A percentile compares a stretch with the other conserved stretches of the same genome.
phyloP scores from a whole-genome alignment of 2,888 invertebrate species.

The Thumatha senex region DNA sequence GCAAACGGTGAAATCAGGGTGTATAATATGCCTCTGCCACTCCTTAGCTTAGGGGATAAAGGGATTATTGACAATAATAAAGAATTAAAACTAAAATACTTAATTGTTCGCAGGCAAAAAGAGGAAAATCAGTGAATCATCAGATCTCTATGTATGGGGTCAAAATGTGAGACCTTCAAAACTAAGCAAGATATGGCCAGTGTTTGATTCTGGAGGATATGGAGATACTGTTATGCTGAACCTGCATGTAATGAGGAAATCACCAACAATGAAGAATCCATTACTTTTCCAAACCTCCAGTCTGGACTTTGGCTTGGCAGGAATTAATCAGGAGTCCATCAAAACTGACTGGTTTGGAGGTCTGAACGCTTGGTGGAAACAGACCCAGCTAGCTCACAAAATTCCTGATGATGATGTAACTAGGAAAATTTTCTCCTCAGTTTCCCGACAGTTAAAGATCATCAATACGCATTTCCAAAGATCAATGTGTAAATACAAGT shows the following conservation, averaged over 20 bases:
- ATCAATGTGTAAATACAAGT: conserved; percentile 72
- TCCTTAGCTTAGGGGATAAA: too few relatives aligned
- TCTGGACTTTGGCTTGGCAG: conserved; percentile 34
- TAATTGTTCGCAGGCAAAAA: conserved; percentile 59
- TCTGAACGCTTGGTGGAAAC: conserved; percentile 63
- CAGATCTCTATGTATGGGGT: conserved; percentile 60
- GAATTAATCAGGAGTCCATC: conserved; percentile 43
- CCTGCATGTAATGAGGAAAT: conserved; percentile 53
- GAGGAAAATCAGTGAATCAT: conserved; percentile 65
- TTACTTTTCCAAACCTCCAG: conserved; percentile 48
- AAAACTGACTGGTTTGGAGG: conserved; percentile 61
- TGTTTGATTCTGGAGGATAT: conserved; percentile 79
- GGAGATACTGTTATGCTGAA: conserved; percentile 55
- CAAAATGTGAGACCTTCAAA: conserved; percentile 65
- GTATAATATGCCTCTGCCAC: too few relatives aligned
- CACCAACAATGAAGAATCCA: conserved; percentile 54
- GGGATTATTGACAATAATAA: too few relatives aligned
- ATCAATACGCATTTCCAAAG: conserved; percentile 72
- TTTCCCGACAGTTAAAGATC: conserved; percentile 68
- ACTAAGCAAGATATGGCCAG: conserved; percentile 76
- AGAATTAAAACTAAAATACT: too few relatives aligned
- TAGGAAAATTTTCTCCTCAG: conserved; percentile 68
- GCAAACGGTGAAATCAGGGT: too few relatives aligned
- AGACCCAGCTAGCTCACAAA: conserved; percentile 56
- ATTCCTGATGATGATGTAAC: conserved; percentile 64